These are phyloP conservation scores for Notothenia rossii DNA, from an alignment of 2,113 vertebrate species.

Conservation along the genomic window DNA sequence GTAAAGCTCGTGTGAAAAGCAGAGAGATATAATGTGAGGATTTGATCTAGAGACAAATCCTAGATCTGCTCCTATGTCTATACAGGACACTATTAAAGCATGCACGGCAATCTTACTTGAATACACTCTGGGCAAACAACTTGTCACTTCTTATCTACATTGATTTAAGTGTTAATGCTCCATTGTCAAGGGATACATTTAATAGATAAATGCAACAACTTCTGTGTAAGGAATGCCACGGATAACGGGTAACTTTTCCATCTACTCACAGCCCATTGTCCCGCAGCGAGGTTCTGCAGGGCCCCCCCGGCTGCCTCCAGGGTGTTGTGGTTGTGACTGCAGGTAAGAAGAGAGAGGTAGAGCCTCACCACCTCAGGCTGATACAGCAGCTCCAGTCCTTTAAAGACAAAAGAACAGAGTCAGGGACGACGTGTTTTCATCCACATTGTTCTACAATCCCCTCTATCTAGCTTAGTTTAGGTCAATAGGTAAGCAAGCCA, in stretches of 20 bases:
- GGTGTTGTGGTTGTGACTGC: slow-evolving; percentile 97
- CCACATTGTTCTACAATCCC: too few relatives aligned
- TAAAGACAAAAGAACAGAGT: slow-evolving; percentile 29
- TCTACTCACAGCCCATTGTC: slow-evolving; percentile 90
- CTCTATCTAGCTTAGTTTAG: neutral
- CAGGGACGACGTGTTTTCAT: neutral
- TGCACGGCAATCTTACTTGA: neutral
- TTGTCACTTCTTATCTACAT: slow-evolving; percentile 9
- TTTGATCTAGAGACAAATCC: slow-evolving; percentile 4
- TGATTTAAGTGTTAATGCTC: neutral
- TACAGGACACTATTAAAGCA: slow-evolving; percentile 8
- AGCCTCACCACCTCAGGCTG: slow-evolving; percentile 96
- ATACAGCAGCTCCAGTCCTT: slow-evolving; percentile 96
- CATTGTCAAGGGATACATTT: neutral
- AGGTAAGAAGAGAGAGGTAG: slow-evolving; percentile 95
- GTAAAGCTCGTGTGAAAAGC: neutral
- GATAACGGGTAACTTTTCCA: slow-evolving; percentile 15
- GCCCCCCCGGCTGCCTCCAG: slow-evolving; percentile 96
- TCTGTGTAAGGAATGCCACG: neutral
- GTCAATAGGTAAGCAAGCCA: slow-evolving; percentile 3
- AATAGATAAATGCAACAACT: neutral
- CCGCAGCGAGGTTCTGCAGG: slow-evolving; percentile 96
- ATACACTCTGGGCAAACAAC: neutral
- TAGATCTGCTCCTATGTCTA: slow-evolving; percentile 7
- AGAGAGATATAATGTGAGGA: neutral